Evolutionary conservation across 2,797 vertebrate genomes (phyloP), one percentile per base, ranked within the genome.

Genomic region (Lithobates pipiens): DNA sequence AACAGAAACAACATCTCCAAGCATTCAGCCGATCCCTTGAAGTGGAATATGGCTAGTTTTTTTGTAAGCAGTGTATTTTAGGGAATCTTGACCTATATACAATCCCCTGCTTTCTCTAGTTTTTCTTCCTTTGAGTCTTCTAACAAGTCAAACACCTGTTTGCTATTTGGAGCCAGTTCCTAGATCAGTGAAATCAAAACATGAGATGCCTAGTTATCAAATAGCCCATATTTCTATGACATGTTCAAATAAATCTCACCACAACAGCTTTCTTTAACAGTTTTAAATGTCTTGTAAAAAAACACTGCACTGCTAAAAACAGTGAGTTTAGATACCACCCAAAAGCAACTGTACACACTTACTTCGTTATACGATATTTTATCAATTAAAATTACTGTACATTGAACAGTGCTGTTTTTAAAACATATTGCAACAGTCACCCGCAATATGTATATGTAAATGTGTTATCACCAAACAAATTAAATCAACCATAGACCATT

Each of bases 131-230:
- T 65, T 74, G 46, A 74, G 39, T 32, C 36, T 15, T 74, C 54
- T 82, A 73, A 82, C 70, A 82, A 82, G 80, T 82, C 32, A 18
- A 74, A 82, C 80, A 82, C 80, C 80, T 82, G 80, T 82, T 82
- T 63, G 72, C 72, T 57, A 81, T 82, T 82, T 73, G 15, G 36
- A 61, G 80, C 70, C 50, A 44, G 80, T 65, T 82, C 70, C 54
- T 74, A 82, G 70, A 82, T 73, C 70, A 82, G 50, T 65, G 70
- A 74, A 82, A 25, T 34, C 54, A 82, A 54, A 73, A 32, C 54
- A 34, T 82, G 50, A 82, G 32, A 73, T 57, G 36, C 54, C 68
- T 63, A 81, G 50, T 82, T 82, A 82, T 82, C 69, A 82, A 39
- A 74, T 57, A 82, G 10, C n/a, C 69, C 70, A 74, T 65, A 82